These are phyloP conservation scores for Platygyra sinensis DNA, from an alignment of 64 coral and sea anemone species.

Conservation along the genomic window DNA sequence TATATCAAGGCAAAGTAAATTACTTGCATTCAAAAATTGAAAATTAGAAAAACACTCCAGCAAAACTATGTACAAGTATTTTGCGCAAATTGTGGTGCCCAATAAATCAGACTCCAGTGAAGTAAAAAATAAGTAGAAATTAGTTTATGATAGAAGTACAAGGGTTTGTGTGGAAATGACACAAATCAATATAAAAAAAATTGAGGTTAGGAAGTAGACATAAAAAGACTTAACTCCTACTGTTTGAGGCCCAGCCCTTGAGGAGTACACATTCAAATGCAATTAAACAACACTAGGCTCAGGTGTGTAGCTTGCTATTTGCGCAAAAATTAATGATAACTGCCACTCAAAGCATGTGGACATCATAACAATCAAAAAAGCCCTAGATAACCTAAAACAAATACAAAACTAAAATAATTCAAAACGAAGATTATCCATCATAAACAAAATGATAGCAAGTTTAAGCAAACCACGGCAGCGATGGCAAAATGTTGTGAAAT, in stretches of 20 bases:
- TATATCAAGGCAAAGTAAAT: slow-evolving; percentile 1
- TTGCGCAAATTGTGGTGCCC: background rate
- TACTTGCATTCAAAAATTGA: slow-evolving; percentile 8
- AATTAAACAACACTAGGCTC: background rate
- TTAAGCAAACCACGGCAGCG: background rate
- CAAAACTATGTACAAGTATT: slow-evolving; percentile 12
- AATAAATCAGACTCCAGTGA: background rate
- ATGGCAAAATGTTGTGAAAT: background rate
- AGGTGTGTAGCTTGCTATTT: background rate
- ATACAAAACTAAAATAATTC: slow-evolving; percentile 46
- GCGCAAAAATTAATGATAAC: background rate
- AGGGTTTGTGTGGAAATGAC: background rate
- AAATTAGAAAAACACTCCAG: slow-evolving; percentile 23
- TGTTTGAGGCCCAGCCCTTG: slow-evolving; percentile 13
- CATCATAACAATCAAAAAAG: slow-evolving; percentile 2
- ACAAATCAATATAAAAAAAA: background rate
- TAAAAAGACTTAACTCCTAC: slow-evolving; percentile 8
- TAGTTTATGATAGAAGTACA: background rate
- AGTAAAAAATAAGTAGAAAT: background rate
- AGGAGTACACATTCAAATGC: background rate
- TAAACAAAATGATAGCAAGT: background rate
- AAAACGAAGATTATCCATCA: background rate
- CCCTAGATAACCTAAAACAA: background rate
- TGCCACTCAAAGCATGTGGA: background rate
- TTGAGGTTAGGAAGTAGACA: background rate